These are phyloP conservation scores for Drosophila trichaetosa DNA, from an alignment of 2,888 invertebrate species.

Conservation along the genomic window DNA sequence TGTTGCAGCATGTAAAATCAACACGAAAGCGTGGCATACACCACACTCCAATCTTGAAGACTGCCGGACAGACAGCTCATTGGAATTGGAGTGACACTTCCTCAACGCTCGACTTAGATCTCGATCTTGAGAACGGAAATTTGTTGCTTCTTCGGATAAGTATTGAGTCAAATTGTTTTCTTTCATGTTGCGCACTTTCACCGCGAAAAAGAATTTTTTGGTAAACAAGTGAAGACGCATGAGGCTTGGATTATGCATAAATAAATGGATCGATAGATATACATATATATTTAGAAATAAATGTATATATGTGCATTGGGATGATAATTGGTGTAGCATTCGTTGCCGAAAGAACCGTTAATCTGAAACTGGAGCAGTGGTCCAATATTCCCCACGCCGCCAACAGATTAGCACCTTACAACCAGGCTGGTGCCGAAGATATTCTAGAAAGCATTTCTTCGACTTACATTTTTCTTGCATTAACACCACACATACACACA, in stretches of 20 bases:
- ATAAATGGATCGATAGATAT: constrained; percentile 53
- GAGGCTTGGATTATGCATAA: constrained; percentile 53
- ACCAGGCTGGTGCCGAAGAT: constrained; percentile 44
- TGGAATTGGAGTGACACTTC: constrained; percentile 18
- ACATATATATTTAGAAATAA: background rate
- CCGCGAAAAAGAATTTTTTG: constrained; percentile 66
- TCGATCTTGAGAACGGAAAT: constrained; percentile 3
- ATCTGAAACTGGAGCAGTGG: constrained; percentile 70
- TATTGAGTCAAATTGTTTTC: background rate
- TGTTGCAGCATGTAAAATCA: background rate
- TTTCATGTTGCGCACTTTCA: constrained; percentile 68
- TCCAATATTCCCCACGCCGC: constrained; percentile 60
- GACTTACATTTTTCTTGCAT: constrained; percentile 58
- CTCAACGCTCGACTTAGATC: constrained; percentile 17
- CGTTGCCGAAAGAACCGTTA: constrained; percentile 70
- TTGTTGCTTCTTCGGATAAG: background rate
- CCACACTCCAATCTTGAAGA: constrained; percentile 25
- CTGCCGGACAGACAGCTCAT: background rate
- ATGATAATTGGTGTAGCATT: constrained; percentile 70
- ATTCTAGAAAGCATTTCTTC: constrained; percentile 67
- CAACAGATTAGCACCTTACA: constrained; percentile 69
- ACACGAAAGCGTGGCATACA: constrained; percentile 54
- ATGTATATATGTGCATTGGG: constrained; percentile 15
- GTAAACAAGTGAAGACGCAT: constrained; percentile 54
- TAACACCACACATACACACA: constrained; percentile 58